phyloP scores from a whole-genome alignment of 2,888 invertebrate genomes.

The Deroplatys truncata region DNA sequence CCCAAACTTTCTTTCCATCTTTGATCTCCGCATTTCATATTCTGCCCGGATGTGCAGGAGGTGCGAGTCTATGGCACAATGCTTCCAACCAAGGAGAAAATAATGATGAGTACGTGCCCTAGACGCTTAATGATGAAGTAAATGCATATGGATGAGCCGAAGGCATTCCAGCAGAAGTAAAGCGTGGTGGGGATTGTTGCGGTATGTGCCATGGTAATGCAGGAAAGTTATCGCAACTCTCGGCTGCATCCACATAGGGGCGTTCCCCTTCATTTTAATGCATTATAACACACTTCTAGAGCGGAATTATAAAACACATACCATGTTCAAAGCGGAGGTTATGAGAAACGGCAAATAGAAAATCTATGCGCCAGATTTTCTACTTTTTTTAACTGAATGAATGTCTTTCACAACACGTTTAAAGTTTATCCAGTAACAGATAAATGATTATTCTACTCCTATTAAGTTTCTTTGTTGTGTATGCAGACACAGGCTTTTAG shows the following conservation, averaged over 20 bases:
- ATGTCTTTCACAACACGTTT: too few relatives aligned
- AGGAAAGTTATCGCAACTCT: neutral
- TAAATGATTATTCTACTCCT: too few relatives aligned
- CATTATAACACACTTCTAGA: too few relatives aligned
- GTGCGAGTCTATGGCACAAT: neutral
- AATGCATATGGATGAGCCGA: neutral
- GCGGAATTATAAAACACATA: too few relatives aligned
- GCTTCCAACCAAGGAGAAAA: neutral
- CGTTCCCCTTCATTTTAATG: too few relatives aligned
- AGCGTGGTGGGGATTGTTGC: neutral
- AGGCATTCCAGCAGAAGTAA: neutral
- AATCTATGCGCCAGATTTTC: too few relatives aligned
- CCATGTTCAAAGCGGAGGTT: too few relatives aligned
- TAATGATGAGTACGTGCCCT: neutral
- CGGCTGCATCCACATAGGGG: neutral
- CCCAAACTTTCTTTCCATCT: neutral
- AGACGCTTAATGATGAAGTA: neutral
- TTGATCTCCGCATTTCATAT: neutral
- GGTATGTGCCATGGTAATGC: neutral
- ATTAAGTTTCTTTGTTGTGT: too few relatives aligned
- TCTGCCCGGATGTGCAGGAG: neutral
- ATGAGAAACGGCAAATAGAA: too few relatives aligned
- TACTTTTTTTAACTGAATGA: too few relatives aligned
- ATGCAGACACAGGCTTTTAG: too few relatives aligned
- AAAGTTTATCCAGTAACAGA: too few relatives aligned